Percentiles rank a stretch among this genome's conserved stretches.
These are phyloP conservation scores for Macrocentrus cingulum DNA, from an alignment of 1,140 invertebrate species.

Conservation along the genomic window DNA sequence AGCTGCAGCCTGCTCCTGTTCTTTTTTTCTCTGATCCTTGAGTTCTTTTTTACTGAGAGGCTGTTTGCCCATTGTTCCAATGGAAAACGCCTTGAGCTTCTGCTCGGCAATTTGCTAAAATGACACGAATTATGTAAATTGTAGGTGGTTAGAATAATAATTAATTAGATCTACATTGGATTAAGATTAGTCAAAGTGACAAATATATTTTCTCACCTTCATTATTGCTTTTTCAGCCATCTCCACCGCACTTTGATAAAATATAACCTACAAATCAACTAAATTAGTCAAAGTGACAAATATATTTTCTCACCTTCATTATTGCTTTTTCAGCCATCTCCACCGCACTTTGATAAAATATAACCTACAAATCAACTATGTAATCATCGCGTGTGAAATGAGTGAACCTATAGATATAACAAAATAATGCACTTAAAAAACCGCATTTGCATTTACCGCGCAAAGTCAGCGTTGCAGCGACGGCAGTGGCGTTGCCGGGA, in stretches of 20 bases:
- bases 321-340: constrained; percentile 55
- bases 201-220: constrained; percentile 42
- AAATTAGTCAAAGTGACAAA: constrained; percentile 14
- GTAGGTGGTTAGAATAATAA: not conserved
- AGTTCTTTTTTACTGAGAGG: constrained; percentile 81
- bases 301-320: constrained; percentile 46
- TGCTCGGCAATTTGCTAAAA: constrained; percentile 70
- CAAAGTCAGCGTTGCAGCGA: no score
- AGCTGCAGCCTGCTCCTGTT: constrained; percentile 84
- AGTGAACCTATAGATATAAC: no score
- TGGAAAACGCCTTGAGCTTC: constrained; percentile 81
- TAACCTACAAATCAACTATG: constrained; percentile 32
- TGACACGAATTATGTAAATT: constrained; percentile 6
- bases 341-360: constrained; percentile 7
- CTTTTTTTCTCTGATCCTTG: constrained; percentile 85
- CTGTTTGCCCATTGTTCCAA: constrained; percentile 80
- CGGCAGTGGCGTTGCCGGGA: no score
- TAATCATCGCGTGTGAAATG: no score
- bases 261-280: constrained; percentile 31
- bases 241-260: constrained; percentile 17
- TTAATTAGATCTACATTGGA: constrained; percentile 2
- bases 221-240: constrained; percentile 56
- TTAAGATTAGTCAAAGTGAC: constrained; percentile 11
- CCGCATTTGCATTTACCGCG: no score
- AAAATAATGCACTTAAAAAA: no score